phyloP scores from a whole-genome alignment of 2,113 vertebrate species.

The Orthonyx spaldingii region DNA sequence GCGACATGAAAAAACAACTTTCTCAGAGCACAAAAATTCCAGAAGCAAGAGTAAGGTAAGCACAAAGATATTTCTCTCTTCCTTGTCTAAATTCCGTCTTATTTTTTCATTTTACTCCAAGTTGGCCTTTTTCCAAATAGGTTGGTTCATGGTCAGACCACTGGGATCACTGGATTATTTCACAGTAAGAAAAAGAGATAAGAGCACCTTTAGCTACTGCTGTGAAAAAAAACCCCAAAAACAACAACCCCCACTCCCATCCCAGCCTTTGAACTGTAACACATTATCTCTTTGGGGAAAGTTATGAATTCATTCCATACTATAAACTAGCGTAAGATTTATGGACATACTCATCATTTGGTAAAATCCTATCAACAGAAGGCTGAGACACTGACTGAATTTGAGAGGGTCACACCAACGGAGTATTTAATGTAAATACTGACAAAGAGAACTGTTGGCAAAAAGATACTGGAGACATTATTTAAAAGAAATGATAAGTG shows the following conservation, averaged over 20 bases:
- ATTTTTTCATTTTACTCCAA: slow-evolving; percentile 23
- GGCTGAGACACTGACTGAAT: not conserved
- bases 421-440: slow-evolving; percentile 13
- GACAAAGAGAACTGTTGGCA: not conserved
- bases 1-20: slow-evolving; percentile 56
- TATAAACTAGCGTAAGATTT: slow-evolving; percentile 32
- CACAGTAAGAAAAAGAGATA: slow-evolving; percentile 62
- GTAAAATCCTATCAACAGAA: slow-evolving; percentile 14
- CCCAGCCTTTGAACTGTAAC: slow-evolving; percentile 63
- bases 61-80: slow-evolving; percentile 64
- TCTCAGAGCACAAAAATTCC: not conserved
- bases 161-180: slow-evolving; percentile 57
- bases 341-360: not conserved
- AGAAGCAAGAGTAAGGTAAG: slow-evolving; percentile 52
- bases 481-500: not conserved
- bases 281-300: slow-evolving; percentile 57
- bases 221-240: not conserved
- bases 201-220: slow-evolving; percentile 62
- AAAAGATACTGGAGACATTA: not conserved
- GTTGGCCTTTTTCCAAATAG: slow-evolving; percentile 49
- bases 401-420: not conserved
- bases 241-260: not conserved
- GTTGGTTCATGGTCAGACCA: slow-evolving; percentile 64
- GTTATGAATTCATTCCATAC: slow-evolving; percentile 19
- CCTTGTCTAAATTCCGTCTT: slow-evolving; percentile 57